phyloP scores from a whole-genome alignment of 2,797 vertebrate genomes.

The Graptemys geographica region DNA sequence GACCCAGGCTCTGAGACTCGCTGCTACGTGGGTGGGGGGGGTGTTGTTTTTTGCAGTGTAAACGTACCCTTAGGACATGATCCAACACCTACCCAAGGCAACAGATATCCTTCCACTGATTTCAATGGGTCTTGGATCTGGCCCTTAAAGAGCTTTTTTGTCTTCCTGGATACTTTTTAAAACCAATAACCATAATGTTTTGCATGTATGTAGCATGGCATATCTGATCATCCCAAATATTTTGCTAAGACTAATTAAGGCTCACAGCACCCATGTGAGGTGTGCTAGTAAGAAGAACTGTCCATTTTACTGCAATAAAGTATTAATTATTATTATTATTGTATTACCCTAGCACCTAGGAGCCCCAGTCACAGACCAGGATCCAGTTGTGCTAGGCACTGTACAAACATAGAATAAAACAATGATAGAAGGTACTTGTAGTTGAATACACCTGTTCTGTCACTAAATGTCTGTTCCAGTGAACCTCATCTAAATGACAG shows the following conservation, averaged over 20 bases:
- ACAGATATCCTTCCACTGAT: not conserved
- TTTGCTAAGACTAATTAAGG: not conserved
- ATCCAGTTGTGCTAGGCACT: too few relatives aligned
- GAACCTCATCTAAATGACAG: not conserved
- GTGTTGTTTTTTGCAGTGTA: not conserved
- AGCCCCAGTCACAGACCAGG: not conserved
- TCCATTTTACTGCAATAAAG: not conserved
- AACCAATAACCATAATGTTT: not conserved
- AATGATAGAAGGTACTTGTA: too few relatives aligned
- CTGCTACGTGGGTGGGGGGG: accelerated
- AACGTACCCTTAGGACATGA: not conserved
- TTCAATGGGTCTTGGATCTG: too few relatives aligned
- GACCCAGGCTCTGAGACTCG: not conserved
- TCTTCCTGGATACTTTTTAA: not conserved
- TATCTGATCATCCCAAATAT: not conserved
- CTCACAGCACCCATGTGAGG: not conserved
- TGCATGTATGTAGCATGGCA: not conserved
- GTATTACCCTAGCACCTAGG: too few relatives aligned
- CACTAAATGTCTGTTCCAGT: not conserved
- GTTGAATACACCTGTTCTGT: too few relatives aligned
- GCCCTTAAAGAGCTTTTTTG: not conserved
- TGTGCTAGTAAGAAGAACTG: not conserved
- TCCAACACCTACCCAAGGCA: not conserved
- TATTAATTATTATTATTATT: not conserved
- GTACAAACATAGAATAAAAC: not conserved